phyloP scores from a whole-genome alignment of 2,888 invertebrate genomes.

The Pristionchus japonicus region DNA sequence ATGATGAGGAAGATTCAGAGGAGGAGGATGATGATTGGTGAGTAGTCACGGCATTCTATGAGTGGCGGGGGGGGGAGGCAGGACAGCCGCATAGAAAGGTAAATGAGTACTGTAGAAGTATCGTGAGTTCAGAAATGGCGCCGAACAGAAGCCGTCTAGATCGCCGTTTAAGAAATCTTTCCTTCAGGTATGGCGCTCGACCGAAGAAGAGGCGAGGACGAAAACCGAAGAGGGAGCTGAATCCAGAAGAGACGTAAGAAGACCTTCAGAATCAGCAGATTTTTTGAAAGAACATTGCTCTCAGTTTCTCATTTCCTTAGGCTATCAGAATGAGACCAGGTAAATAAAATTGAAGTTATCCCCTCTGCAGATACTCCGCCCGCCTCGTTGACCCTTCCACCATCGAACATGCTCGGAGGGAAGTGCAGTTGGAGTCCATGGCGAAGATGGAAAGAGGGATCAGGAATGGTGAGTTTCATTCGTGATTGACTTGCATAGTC shows the following conservation, averaged over 20 bases:
- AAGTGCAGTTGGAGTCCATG: not conserved
- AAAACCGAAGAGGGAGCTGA: constrained; percentile 30
- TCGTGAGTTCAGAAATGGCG: too few species aligned
- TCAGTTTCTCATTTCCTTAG: too few species aligned
- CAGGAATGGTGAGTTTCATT: constrained; percentile 4
- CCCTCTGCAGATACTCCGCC: constrained; percentile 20
- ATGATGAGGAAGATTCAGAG: not conserved
- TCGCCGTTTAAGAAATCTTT: too few species aligned
- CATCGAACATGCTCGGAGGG: constrained; percentile 4
- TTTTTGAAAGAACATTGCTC: too few species aligned
- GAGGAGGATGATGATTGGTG: constrained; percentile 24
- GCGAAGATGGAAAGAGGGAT: constrained; percentile 49
- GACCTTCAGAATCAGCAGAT: not conserved
- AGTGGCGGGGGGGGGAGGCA: too few species aligned
- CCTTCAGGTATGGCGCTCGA: not conserved
- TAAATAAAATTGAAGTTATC: not conserved
- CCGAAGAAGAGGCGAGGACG: constrained; percentile 40
- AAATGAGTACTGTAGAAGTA: not conserved
- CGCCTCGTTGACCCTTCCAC: constrained; percentile 31
- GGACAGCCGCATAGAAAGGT: too few species aligned
- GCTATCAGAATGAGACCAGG: too few species aligned
- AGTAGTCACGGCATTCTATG: not conserved
- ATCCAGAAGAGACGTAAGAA: constrained; percentile 41
- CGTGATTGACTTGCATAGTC: too few species aligned
- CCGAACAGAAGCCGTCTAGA: too few species aligned